Conservation (phyloP, 2,888 invertebrate species). For the Drosophila nr. perissopoda region DNA sequence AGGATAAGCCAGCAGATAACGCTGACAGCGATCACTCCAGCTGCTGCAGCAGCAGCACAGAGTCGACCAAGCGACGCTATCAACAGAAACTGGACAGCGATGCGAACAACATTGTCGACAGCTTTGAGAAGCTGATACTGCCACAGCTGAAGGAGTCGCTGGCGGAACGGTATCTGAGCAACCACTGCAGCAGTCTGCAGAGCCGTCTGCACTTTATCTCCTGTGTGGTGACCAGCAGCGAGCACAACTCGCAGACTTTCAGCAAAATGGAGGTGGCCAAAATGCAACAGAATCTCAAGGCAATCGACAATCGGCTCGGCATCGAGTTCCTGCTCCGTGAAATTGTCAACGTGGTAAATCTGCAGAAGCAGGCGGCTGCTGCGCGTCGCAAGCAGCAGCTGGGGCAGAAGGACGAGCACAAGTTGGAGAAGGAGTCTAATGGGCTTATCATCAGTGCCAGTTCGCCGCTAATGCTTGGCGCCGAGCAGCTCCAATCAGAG, state of each 20-base stretch:
- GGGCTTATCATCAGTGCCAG: constrained; percentile 30
- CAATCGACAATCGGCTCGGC: constrained; percentile 71
- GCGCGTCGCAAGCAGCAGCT: constrained; percentile 36
- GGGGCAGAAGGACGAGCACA: constrained; percentile 23
- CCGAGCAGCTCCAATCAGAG: constrained; percentile 48
- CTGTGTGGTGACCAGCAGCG: constrained; percentile 74
- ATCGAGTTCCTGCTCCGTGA: constrained; percentile 82
- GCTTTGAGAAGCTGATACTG: constrained; percentile 81
- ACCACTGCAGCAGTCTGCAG: constrained; percentile 61
- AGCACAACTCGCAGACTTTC: constrained; percentile 73
- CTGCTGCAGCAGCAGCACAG: constrained; percentile 57
- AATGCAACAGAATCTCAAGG: constrained; percentile 79
- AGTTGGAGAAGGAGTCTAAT: constrained; percentile 38
- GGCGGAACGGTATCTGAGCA: constrained; percentile 70
- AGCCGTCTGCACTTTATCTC: constrained; percentile 80
- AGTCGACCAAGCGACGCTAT: constrained; percentile 50
- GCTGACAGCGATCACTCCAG: constrained; percentile 40
- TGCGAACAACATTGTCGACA: constrained; percentile 78
- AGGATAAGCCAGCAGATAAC: constrained; percentile 15
- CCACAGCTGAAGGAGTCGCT: constrained; percentile 72
- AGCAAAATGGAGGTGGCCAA: constrained; percentile 76
- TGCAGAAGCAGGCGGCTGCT: constrained; percentile 54
- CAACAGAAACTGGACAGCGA: constrained; percentile 66
- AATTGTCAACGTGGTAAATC: constrained; percentile 78
- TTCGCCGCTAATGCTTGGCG: constrained; percentile 27